Conservation (phyloP, 1,140 invertebrate species). For the Lethrus apterus region DNA sequence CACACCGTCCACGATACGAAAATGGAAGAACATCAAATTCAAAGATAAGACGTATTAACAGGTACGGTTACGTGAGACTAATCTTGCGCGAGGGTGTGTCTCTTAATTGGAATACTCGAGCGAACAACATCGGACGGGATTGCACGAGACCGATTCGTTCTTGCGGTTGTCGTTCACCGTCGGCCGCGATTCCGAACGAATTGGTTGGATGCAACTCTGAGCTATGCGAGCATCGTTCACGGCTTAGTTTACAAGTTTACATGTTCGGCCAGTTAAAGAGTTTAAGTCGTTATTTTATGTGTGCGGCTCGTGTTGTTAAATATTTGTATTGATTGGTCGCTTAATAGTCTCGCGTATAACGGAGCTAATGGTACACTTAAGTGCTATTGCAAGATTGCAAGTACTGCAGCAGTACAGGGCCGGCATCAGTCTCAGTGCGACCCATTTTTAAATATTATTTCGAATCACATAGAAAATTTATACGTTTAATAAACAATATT, state of each 20-base stretch:
- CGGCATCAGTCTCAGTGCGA: no score
- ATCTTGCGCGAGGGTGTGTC: constrained; percentile 15
- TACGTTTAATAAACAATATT: no score
- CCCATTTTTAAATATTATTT: no score
- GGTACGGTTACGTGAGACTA: constrained; percentile 11
- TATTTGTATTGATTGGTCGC: constrained; percentile 15
- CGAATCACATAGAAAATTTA: no score
- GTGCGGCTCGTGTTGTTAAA: constrained; percentile 10
- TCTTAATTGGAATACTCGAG: constrained; percentile 17
- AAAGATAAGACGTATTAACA: constrained; percentile 19
- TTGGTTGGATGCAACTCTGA: constrained; percentile 4
- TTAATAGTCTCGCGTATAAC: constrained; percentile 11
- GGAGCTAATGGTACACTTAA: no score
- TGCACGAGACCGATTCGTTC: constrained; percentile 1
- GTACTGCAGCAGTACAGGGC: no score
- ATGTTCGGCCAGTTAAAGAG: constrained; percentile 14
- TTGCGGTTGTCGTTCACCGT: not conserved
- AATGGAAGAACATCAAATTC: constrained; percentile 1
- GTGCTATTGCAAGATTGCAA: no score
- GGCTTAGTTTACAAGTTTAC: constrained; percentile 17
- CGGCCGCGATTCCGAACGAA: not conserved
- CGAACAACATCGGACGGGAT: constrained; percentile 11
- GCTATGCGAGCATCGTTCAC: constrained; percentile 7
- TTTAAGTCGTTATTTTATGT: constrained; percentile 11
- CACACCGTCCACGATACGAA: no score